These are phyloP conservation scores for Cryptus viduatorius DNA, from an alignment of 2,888 invertebrate genomes.

Conservation along the genomic window DNA sequence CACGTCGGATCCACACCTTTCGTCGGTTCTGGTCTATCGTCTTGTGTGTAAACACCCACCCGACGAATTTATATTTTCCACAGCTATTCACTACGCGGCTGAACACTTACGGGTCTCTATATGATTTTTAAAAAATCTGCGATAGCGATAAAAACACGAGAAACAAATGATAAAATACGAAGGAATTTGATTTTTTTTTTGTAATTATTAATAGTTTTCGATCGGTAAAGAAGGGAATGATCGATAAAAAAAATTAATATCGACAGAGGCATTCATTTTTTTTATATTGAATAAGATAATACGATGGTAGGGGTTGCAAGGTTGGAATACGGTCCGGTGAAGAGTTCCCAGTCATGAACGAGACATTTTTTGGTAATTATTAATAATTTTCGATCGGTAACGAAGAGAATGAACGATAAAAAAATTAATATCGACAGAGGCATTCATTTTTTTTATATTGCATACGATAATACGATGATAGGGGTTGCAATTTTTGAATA, in stretches of 20 bases:
- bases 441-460: too few relatives aligned
- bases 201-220: too few relatives aligned
- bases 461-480: too few relatives aligned
- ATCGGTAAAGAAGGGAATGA: too few relatives aligned
- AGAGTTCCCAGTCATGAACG: constrained; percentile 52
- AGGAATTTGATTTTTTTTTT: too few relatives aligned
- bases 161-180: too few relatives aligned
- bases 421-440: too few relatives aligned
- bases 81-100: neutral
- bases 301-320: neutral
- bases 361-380: constrained; percentile 43
- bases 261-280: neutral
- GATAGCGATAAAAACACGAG: too few relatives aligned
- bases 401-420: too few relatives aligned
- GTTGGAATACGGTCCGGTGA: constrained; percentile 37
- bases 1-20: constrained; percentile 34
- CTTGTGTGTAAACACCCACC: constrained; percentile 12
- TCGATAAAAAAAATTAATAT: neutral
- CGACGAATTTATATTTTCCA: constrained; percentile 6
- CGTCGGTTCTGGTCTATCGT: constrained; percentile 12
- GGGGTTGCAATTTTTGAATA: too few relatives aligned
- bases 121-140: neutral
- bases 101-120: neutral
- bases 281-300: too few relatives aligned
- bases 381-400: too few relatives aligned